Evolutionary conservation across 2,888 invertebrate genomes (phyloP).

Genomic region (Drosophila ezoana): DNA sequence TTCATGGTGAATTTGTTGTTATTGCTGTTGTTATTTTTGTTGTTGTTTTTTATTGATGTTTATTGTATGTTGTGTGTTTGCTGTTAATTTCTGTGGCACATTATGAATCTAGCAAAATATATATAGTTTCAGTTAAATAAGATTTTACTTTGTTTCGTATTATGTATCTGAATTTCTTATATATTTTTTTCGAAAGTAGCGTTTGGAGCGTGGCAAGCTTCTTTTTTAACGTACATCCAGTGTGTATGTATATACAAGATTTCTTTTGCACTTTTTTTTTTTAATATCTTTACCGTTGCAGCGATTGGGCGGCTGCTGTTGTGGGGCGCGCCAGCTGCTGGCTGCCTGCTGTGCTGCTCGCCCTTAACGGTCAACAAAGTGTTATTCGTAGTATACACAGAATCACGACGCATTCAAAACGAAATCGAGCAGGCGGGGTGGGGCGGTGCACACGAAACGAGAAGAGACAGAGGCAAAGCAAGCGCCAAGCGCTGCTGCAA

Average conservation of each 20-base stretch:
- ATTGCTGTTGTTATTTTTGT: slow-evolving; percentile 19
- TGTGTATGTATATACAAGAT: slow-evolving; percentile 7
- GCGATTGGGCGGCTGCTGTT: slow-evolving; percentile 32
- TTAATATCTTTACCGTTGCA: slow-evolving; percentile 29
- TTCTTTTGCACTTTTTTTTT: slow-evolving; percentile 10
- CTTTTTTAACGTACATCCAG: slow-evolving; percentile 3
- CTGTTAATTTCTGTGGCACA: slow-evolving; percentile 58
- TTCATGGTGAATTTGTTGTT: slow-evolving; percentile 70
- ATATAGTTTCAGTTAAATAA: slow-evolving; percentile 20
- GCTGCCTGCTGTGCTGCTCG: slow-evolving; percentile 44
- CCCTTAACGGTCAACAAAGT: slow-evolving; percentile 48
- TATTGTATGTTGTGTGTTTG: slow-evolving; percentile 23
- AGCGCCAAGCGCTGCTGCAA: slow-evolving; percentile 50
- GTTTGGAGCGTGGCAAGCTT: slow-evolving; percentile 40
- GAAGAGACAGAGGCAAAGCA: slow-evolving; percentile 2
- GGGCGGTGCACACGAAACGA: slow-evolving; percentile 5
- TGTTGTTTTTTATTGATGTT: slow-evolving; percentile 17
- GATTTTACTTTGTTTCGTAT: slow-evolving; percentile 16
- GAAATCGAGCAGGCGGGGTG: slow-evolving; percentile 23
- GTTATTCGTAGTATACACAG: slow-evolving; percentile 65
- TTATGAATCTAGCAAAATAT: slow-evolving; percentile 42
- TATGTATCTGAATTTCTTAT: slow-evolving; percentile 25
- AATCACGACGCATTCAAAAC: slow-evolving; percentile 63
- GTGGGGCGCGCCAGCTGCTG: slow-evolving; percentile 27
- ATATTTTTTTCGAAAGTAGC: slow-evolving; percentile 19